Base-by-base conservation (phyloP, 2,888 invertebrate species). In the Monochamus alternatus region DNA sequence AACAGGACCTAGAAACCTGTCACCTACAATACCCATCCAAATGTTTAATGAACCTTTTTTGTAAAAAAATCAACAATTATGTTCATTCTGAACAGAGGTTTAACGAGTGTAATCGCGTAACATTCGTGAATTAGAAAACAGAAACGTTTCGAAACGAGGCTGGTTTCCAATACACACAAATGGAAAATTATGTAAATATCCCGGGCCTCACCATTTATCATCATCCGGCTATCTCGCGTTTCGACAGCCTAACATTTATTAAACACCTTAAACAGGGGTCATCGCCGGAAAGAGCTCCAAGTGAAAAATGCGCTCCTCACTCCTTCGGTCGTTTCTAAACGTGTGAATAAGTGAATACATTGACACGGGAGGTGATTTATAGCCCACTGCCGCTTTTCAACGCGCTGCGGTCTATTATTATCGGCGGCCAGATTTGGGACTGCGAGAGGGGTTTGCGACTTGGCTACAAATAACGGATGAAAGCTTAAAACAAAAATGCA, bases 321-420 rank as follows among this genome's bases (percentile, higher is more conserved):
- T 71, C 65, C 10, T 10, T 9, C 0, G 51, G 51, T 51, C 9
- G 51, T 51, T 51, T 51, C n/a, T n/a, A 3, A 51, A 51, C 51
- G 51, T 67, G 66, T 77, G 75, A 77, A 77, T 70, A 75, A 75
- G 77, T 77, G 77, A 77, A 77, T 77, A 70, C 75, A 77, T 77
- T 77, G 77, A 77, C 77, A 77, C 73, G 73, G 73, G 63, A 65
- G 69, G 69, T 77, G 73, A 77, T 77, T 77, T 75, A 77, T 77
- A 73, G 74, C 73, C 38, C 73, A 62, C 51, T 38, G 63, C 52
- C 62, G 69, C 75, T 70, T 73, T 73, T 73, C 76, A 76, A 76
- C 76, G 71, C 74, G 70, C 51, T 75, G 70, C 70, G 65, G 78
- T 76, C 78, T 75, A 77, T 76, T 78, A 69, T 78, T 81, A 81